phyloP scores from a whole-genome alignment of 2,113 vertebrate genomes.

The Chaenocephalus aceratus region DNA sequence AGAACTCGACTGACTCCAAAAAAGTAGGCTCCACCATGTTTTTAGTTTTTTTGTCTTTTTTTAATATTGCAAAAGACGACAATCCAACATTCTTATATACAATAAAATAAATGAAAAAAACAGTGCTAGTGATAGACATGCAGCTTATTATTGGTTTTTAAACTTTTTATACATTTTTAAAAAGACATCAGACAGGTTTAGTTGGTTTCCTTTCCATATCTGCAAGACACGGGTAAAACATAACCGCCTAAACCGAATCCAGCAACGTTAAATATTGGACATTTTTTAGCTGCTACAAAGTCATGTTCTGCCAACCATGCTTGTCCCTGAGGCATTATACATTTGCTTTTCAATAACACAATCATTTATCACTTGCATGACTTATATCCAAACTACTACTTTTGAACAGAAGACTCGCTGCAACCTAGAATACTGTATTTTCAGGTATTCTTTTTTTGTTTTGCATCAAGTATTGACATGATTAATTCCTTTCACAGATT shows the following conservation, averaged over 20 bases:
- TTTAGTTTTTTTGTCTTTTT: not conserved
- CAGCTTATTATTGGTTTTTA: not conserved
- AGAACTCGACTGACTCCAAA: not conserved
- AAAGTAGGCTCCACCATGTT: not conserved
- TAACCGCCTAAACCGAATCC: not conserved
- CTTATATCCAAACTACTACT: not conserved
- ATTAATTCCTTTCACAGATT: not conserved
- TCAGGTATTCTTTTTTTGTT: not conserved
- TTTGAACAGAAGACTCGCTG: not conserved
- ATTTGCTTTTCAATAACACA: not conserved
- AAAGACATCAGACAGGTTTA: not conserved
- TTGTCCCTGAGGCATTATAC: not conserved
- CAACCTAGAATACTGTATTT: not conserved
- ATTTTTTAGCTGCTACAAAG: not conserved
- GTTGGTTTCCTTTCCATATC: not conserved
- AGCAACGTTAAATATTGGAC: not conserved
- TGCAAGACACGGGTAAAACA: too few relatives aligned
- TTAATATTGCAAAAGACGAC: constrained; percentile 25
- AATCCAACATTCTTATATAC: constrained; percentile 28
- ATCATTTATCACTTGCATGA: not conserved
- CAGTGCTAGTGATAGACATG: not conserved
- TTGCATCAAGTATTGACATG: not conserved
- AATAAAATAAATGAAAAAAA: not conserved
- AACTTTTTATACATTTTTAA: not conserved
- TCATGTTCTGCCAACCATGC: not conserved